Evolutionary conservation across 2,797 vertebrate genomes (phyloP), one percentile per base, ranked within the genome.

Genomic region (Clarias laeviceps): DNA sequence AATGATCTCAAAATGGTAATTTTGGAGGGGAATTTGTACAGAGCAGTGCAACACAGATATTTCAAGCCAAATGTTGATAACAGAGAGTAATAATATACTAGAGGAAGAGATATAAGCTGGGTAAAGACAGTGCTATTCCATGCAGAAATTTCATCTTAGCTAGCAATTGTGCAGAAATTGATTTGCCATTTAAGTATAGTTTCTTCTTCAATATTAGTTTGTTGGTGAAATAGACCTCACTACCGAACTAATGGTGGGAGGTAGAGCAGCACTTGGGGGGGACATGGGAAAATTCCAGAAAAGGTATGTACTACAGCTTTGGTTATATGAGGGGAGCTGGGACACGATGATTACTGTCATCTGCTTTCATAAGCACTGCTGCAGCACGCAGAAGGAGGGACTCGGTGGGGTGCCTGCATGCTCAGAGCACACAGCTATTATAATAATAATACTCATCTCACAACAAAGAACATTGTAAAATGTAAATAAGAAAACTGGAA

Each of bases 321-420:
- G 57, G 61, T 87, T 45, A 72, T 24, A 79, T 72, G 73, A 83
- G 66, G 34, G 18, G 22, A 80, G 18, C 54, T 69, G 34, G 50
- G 54, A 78, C 74, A 78, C 72, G 54, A 61, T 90, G 84, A 86
- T 90, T 89, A 89, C 77, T 82, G 86, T 87, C 89, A 85, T 85
- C 7, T 66, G 74, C 65, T 62, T 50, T 78, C 83, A 54, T 90
- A 86, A 88, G 65, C 82, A 85, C 73, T 87, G 86, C 86, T 66
- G 84, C 61, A 87, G 74, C 84, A 90, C 80, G 32, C 80, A 79
- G 54, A 72, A 66, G 82, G 82, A 79, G 85, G 84, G 80, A 57
- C 56, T 68, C 50, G 81, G 84, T 80, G 56, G 73, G 88, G 50
- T 59, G 69, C 37, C 59, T 2, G 45, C 82, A 34, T 40, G 65